These are phyloP conservation scores for Pristionchus mayeri DNA, from an alignment of 2,888 invertebrate species.

Conservation along the genomic window DNA sequence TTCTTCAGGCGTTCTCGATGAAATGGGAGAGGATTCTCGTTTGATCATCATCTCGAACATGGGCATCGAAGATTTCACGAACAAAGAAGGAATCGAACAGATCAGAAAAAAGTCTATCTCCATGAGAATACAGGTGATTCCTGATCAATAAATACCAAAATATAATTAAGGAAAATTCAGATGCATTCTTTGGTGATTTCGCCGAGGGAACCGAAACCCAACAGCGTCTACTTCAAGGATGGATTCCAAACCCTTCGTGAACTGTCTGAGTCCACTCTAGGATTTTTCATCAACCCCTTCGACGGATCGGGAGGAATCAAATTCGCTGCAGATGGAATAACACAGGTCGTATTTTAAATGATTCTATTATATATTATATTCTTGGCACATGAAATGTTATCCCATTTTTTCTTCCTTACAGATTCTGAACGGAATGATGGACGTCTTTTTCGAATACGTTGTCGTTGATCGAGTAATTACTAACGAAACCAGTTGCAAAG, in stretches of 20 bases:
- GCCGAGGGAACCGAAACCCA: not conserved
- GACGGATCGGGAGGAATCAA: not conserved
- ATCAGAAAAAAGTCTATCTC: not conserved
- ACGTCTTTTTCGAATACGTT: slow-evolving; percentile 7
- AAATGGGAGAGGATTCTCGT: slow-evolving; percentile 33
- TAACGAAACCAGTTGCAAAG: not conserved
- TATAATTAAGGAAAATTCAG: not conserved
- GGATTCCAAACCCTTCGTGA: not conserved
- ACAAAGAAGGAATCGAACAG: not conserved
- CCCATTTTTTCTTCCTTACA: too few relatives aligned
- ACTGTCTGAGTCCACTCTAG: slow-evolving; percentile 8
- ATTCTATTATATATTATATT: not conserved
- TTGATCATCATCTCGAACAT: slow-evolving; percentile 16
- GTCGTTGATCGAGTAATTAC: slow-evolving; percentile 20
- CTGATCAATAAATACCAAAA: not conserved
- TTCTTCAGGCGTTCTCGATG: not conserved
- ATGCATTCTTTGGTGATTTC: slow-evolving; percentile 35
- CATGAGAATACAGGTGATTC: slow-evolving; percentile 19
- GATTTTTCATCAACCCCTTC: slow-evolving; percentile 37
- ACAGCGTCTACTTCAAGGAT: not conserved
- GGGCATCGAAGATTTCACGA: not conserved
- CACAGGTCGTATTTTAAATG: not conserved
- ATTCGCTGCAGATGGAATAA: not conserved
- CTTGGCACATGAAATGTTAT: not conserved
- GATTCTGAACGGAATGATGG: not conserved